phyloP scores from a whole-genome alignment of 2,113 vertebrate genomes.

The Megaleporinus macrocephalus region DNA sequence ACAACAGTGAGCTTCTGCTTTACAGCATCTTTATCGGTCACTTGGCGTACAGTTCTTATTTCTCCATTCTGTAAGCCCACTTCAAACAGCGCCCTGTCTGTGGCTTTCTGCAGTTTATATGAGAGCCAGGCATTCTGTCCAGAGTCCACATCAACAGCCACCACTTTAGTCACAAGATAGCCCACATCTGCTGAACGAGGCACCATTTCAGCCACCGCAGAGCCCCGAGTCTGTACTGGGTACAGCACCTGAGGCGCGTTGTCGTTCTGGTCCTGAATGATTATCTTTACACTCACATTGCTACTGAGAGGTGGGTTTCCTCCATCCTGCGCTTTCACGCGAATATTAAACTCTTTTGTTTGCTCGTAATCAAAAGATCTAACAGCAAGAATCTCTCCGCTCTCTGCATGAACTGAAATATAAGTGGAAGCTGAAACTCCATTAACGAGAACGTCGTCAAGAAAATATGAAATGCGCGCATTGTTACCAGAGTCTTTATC shows the following conservation, averaged over 20 bases:
- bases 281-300: slow-evolving; percentile 37
- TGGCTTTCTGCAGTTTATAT: no score
- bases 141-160: no score
- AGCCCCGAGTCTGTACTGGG: slow-evolving; percentile 24
- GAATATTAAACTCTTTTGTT: slow-evolving; percentile 69
- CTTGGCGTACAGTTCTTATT: no score
- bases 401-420: slow-evolving; percentile 77
- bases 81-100: no score
- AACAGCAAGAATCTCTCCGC: slow-evolving; percentile 67
- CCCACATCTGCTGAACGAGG: neutral
- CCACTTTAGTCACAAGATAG: no score
- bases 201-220: slow-evolving; percentile 53
- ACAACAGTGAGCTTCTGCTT: no score
- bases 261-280: slow-evolving; percentile 46
- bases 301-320: slow-evolving; percentile 71
- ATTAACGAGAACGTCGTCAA: slow-evolving; percentile 69
- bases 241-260: slow-evolving; percentile 41
- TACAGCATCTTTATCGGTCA: no score
- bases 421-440: slow-evolving; percentile 63
- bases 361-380: slow-evolving; percentile 79
- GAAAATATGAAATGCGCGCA: slow-evolving; percentile 74
- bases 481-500: slow-evolving; percentile 75
- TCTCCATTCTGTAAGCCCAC: no score
- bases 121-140: no score
- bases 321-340: slow-evolving; percentile 74